Conservation (phyloP, 1,140 invertebrate genomes). For the Oreohelix idahoensis region DNA sequence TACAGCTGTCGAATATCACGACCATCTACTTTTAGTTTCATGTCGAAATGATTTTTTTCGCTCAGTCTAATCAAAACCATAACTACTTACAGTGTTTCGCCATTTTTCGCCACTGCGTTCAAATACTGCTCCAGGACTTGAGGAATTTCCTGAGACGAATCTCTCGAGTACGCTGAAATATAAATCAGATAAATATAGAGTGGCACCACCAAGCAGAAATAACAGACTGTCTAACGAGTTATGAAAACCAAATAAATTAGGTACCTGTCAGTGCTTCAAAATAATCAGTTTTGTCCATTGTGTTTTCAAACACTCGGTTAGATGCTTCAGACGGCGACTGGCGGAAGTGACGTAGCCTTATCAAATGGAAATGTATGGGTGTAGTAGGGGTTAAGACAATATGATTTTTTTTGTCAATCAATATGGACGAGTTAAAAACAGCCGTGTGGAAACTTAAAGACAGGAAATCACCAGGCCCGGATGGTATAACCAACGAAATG, state of each 20-base stretch:
- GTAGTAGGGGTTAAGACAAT: too few relatives aligned
- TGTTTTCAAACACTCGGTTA: background rate
- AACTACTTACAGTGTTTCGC: conserved; percentile 83
- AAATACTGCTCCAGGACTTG: conserved; percentile 91
- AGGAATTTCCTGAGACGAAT: conserved; percentile 86
- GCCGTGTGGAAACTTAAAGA: too few relatives aligned
- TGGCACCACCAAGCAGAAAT: background rate
- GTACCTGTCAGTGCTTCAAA: conserved; percentile 66
- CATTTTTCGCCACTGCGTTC: conserved; percentile 91
- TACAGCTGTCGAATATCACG: too few relatives aligned
- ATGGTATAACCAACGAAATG: too few relatives aligned
- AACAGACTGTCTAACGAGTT: background rate
- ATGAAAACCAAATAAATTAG: background rate
- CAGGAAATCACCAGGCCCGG: too few relatives aligned
- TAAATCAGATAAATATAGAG: conserved; percentile 30
- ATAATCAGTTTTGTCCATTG: conserved; percentile 64
- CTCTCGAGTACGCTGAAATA: conserved; percentile 83
- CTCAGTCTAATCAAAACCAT: too few relatives aligned
- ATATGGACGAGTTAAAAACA: too few relatives aligned
- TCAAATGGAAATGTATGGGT: background rate
- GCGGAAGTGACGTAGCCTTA: conserved; percentile 33
- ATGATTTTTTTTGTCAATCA: too few relatives aligned
- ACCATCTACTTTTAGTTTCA: too few relatives aligned
- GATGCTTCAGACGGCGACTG: conserved; percentile 25
- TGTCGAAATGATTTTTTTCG: too few relatives aligned